Conservation (phyloP, 1,140 invertebrate genomes). For the Drosophila triauraria region DNA sequence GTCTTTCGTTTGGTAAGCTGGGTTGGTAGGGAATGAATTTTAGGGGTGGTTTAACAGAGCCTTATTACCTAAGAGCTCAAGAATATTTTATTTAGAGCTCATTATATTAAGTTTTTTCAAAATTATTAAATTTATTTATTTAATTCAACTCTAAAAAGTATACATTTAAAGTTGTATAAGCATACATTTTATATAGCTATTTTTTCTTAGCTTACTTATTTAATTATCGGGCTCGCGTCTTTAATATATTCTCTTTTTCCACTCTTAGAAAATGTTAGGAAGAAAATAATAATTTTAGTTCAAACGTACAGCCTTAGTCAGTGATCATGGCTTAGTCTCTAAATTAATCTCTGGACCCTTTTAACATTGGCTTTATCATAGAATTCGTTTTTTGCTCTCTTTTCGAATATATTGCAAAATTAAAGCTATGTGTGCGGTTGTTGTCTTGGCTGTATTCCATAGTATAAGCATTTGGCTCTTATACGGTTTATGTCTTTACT, state of each 20-base stretch:
- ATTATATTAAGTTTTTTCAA: no score
- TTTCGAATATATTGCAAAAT: neutral
- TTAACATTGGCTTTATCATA: slow-evolving; percentile 8
- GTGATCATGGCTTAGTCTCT: neutral
- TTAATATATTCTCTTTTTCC: neutral
- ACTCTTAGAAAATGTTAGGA: no score
- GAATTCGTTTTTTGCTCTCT: neutral
- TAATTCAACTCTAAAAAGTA: no score
- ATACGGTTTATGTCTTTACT: slow-evolving; percentile 1
- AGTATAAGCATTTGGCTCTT: neutral
- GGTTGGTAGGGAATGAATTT: neutral
- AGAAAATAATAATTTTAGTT: neutral
- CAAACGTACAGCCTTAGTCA: slow-evolving; percentile 1
- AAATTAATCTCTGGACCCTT: neutral
- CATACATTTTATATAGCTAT: no score
- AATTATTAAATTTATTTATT: no score
- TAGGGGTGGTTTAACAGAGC: neutral
- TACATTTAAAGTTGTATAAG: no score
- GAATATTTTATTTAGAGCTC: neutral
- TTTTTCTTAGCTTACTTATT: no score
- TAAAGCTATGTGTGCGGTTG: slow-evolving; percentile 9
- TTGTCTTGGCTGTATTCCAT: neutral
- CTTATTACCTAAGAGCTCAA: no score
- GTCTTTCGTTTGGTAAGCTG: neutral
- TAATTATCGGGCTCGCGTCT: no score